Conservation (phyloP, 2,888 invertebrate species). For the Xylota sylvarum region DNA sequence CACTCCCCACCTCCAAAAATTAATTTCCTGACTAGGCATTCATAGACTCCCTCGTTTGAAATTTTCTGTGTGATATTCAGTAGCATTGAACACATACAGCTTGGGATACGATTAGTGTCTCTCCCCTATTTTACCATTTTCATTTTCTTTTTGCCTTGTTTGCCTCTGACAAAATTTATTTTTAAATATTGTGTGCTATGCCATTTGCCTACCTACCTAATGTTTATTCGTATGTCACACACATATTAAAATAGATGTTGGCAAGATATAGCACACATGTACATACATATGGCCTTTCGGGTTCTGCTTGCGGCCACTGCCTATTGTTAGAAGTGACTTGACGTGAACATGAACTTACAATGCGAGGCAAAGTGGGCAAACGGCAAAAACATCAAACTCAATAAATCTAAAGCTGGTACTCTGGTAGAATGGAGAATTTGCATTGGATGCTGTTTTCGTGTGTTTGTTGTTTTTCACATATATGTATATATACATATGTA, state of each 20-base stretch:
- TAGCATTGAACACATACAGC: constrained; percentile 21
- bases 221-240: constrained; percentile 53
- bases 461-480: constrained; percentile 9
- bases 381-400: constrained; percentile 34
- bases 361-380: constrained; percentile 18
- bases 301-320: constrained; percentile 19
- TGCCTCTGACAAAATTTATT: constrained; percentile 61
- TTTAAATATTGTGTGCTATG: constrained; percentile 65
- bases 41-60: constrained; percentile 13
- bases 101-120: constrained; percentile 48
- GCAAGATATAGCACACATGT: constrained; percentile 51
- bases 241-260: constrained; percentile 65
- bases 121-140: constrained; percentile 38
- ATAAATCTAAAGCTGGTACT: constrained; percentile 38
- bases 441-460: background rate
- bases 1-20: constrained; percentile 18
- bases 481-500: too few relatives aligned
- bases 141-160: constrained; percentile 38
- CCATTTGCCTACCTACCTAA: constrained; percentile 66
- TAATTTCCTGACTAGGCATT: constrained; percentile 33
- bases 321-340: constrained; percentile 42
- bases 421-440: constrained; percentile 10
- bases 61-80: constrained; percentile 28
- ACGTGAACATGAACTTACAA: constrained; percentile 60
- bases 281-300: constrained; percentile 16